Percentiles rank a stretch among this genome's conserved stretches.
Conservation (phyloP, 1,140 invertebrate genomes). For the Ridgeia piscesae region DNA sequence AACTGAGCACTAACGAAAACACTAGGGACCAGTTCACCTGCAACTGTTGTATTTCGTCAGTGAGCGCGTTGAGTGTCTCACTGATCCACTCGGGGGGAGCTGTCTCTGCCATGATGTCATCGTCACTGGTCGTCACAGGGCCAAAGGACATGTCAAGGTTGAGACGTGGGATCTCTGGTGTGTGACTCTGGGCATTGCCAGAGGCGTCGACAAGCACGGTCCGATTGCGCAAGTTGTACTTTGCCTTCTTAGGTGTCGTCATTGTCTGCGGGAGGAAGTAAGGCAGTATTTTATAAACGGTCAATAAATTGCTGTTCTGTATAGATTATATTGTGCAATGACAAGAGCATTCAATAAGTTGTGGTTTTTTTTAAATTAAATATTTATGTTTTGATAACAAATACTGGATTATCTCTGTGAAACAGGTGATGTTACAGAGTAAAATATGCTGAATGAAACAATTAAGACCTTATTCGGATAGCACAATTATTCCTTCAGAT, state of each 20-base stretch:
- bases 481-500: too few relatives aligned
- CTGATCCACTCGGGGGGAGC: background rate
- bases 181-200: background rate
- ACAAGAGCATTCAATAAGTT: too few relatives aligned
- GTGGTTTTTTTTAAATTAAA: too few relatives aligned
- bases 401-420: too few relatives aligned
- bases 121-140: background rate
- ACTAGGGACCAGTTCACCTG: background rate
- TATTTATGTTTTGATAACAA: too few relatives aligned
- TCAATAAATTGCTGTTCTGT: too few relatives aligned
- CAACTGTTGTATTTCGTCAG: background rate
- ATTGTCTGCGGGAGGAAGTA: background rate
- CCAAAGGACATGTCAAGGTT: background rate
- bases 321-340: too few relatives aligned
- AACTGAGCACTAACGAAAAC: background rate
- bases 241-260: background rate
- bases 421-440: too few relatives aligned
- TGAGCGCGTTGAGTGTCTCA: background rate
- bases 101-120: background rate
- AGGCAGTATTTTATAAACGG: background rate
- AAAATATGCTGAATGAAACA: too few relatives aligned
- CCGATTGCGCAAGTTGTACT: background rate
- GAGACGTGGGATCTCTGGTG: background rate
- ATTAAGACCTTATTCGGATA: too few relatives aligned
- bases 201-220: background rate